phyloP scores from a whole-genome alignment of 1,140 invertebrate species.

The Pomacea maculata region DNA sequence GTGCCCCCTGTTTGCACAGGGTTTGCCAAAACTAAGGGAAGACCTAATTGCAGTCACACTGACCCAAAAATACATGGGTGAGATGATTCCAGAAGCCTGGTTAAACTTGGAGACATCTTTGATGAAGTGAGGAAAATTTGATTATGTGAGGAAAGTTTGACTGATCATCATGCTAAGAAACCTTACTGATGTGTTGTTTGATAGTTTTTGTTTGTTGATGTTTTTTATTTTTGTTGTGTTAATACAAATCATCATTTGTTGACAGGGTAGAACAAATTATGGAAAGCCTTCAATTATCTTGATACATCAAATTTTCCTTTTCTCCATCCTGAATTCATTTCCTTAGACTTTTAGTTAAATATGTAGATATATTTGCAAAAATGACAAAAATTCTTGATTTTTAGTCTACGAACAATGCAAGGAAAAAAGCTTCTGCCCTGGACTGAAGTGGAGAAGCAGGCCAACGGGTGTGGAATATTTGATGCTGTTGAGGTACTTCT shows the following conservation, averaged over 20 bases:
- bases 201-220: too few species aligned
- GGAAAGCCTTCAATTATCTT: too few species aligned
- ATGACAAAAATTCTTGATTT: neutral
- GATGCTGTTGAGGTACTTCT: conserved; percentile 41
- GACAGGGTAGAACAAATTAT: too few species aligned
- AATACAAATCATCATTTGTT: too few species aligned
- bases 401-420: conserved; percentile 11
- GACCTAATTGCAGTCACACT: conserved; percentile 46
- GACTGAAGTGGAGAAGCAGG: conserved; percentile 39
- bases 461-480: conserved; percentile 40
- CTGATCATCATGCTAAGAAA: too few species aligned
- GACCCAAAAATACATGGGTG: conserved; percentile 59
- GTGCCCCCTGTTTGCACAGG: conserved; percentile 34
- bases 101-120: conserved; percentile 53
- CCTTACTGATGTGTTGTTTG: too few species aligned
- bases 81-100: conserved; percentile 62
- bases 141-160: neutral
- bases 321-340: too few species aligned
- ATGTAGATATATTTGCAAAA: too few species aligned
- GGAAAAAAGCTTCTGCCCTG: conserved; percentile 31
- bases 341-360: too few species aligned
- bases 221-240: too few species aligned
- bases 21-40: conserved; percentile 43
- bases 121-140: conserved; percentile 12
- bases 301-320: too few species aligned